A percentile compares a stretch with the other conserved stretches of the same genome.
Conservation (phyloP, 2,113 vertebrate genomes). For the Calypte anna region DNA sequence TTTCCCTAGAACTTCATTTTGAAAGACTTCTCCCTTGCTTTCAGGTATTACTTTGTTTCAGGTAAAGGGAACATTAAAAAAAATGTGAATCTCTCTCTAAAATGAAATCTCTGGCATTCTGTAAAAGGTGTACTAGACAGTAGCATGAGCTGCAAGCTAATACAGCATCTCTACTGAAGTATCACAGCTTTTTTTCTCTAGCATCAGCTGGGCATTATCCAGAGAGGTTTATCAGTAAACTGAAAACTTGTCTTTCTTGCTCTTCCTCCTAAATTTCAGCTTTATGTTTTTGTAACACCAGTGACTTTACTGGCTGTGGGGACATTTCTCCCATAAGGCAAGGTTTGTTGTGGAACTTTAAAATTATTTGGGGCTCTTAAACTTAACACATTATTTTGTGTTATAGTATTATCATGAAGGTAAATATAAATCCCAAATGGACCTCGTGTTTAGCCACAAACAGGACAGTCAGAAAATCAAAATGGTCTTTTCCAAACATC, state of each 20-base stretch:
- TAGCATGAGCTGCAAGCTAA: neutral
- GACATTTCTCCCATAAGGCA: neutral
- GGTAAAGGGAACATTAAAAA: neutral
- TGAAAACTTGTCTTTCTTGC: neutral
- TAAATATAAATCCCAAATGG: neutral
- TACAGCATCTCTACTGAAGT: neutral
- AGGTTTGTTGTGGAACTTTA: neutral
- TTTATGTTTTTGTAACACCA: neutral
- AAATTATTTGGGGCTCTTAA: neutral
- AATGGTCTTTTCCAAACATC: neutral
- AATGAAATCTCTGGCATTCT: neutral
- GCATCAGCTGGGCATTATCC: neutral
- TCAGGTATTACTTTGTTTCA: neutral
- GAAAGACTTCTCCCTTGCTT: neutral
- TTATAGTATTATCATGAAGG: neutral
- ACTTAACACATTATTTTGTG: neutral
- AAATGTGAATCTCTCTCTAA: neutral
- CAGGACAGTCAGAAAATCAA: neutral
- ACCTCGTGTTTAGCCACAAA: neutral
- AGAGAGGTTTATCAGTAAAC: neutral
- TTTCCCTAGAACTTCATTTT: neutral
- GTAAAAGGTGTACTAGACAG: neutral
- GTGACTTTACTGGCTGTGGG: neutral
- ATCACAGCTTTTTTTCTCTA: neutral
- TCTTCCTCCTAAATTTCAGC: neutral